These are phyloP conservation scores for Lycodopsis pacificus DNA, from an alignment of 2,797 vertebrate species.

Conservation along the genomic window DNA sequence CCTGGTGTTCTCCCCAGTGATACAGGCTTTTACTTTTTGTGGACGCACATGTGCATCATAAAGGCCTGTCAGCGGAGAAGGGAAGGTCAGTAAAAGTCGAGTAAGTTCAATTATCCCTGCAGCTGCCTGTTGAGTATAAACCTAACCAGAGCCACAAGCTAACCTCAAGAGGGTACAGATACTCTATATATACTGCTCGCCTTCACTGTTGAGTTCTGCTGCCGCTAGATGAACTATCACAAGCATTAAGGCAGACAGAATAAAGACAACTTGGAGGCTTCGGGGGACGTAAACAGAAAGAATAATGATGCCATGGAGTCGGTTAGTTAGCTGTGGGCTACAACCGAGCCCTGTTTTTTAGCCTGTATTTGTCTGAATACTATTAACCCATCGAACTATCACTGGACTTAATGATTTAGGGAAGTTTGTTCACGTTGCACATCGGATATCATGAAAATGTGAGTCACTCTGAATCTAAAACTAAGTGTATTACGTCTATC, in stretches of 20 bases:
- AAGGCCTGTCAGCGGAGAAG: slow-evolving; percentile 46
- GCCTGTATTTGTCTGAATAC: neutral
- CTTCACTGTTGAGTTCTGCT: slow-evolving; percentile 10
- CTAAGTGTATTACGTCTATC: neutral
- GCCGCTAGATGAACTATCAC: slow-evolving; percentile 3
- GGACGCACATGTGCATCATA: slow-evolving; percentile 45
- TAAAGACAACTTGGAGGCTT: neutral
- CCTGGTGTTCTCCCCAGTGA: slow-evolving; percentile 28
- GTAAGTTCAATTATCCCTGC: slow-evolving; percentile 51
- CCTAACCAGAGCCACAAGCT: slow-evolving; percentile 53
- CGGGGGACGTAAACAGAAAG: neutral
- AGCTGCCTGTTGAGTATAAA: slow-evolving; percentile 52
- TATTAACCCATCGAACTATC: neutral
- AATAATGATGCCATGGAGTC: neutral
- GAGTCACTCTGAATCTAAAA: neutral
- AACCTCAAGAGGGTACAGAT: slow-evolving; percentile 38
- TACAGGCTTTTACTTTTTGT: slow-evolving; percentile 46
- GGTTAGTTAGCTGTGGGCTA: neutral
- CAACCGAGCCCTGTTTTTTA: neutral
- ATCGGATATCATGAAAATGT: neutral
- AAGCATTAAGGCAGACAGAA: slow-evolving; percentile 3
- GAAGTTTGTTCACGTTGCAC: neutral
- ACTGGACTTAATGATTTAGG: neutral
- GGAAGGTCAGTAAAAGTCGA: slow-evolving; percentile 56
- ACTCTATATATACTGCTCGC: slow-evolving; percentile 20